phyloP scores from a whole-genome alignment of 2,113 vertebrate species.

The Cryptomyrus ogoouensis region DNA sequence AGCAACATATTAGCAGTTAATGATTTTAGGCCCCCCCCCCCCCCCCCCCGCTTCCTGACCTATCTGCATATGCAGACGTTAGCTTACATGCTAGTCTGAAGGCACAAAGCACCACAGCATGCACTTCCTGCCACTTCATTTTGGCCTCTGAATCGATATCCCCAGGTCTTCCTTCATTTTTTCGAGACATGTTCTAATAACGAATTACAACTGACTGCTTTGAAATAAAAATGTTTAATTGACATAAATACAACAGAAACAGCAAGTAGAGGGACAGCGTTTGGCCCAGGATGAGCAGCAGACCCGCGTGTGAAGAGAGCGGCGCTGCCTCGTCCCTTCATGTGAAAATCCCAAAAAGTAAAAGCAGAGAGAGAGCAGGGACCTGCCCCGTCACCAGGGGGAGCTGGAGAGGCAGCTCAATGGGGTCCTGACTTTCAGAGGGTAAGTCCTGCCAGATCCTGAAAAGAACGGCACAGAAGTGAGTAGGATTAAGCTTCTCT shows the following conservation, averaged over 20 bases:
- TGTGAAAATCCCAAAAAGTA: background rate
- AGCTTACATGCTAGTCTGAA: background rate
- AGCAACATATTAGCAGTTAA: background rate
- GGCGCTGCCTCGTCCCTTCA: background rate
- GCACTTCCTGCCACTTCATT: background rate
- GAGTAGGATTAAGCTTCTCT: background rate
- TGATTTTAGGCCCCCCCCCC: background rate
- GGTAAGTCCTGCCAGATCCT: background rate
- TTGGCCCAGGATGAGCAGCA: background rate
- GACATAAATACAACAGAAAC: background rate
- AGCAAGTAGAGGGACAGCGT: background rate
- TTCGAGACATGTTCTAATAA: background rate
- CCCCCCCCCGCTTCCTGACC: background rate
- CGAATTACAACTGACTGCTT: slow-evolving; percentile 31
- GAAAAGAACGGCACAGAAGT: background rate
- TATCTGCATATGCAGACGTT: background rate
- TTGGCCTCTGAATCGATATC: background rate
- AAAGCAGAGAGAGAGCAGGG: background rate
- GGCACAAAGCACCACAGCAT: background rate
- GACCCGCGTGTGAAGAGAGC: background rate
- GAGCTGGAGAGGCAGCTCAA: background rate
- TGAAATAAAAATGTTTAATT: slow-evolving; percentile 45
- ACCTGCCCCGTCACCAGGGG: background rate
- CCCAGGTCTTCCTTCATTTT: background rate
- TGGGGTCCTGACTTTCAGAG: background rate